Evolutionary conservation across 2,113 vertebrate genomes (phyloP), one percentile per base, ranked within the genome.

Genomic region (Balaeniceps rex): DNA sequence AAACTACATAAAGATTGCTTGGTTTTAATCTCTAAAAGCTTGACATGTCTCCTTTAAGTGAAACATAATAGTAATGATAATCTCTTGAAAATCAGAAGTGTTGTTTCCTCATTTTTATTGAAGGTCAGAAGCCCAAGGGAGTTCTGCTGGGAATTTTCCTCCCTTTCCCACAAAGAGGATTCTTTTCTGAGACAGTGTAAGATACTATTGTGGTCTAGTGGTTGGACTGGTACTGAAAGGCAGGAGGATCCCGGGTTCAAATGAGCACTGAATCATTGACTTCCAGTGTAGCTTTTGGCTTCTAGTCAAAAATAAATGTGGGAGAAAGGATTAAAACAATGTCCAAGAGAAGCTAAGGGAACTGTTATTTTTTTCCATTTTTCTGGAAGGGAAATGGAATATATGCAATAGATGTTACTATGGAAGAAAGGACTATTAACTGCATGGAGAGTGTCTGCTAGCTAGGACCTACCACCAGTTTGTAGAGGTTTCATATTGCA

Each of bases 101-200:
- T 52, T 70, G 46, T 90, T 97, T 94, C 87, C 91, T 97, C 87
- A 90, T 95, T 89, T 97, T 96, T 94, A 90, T 83, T 6, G 0
- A 83, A 80, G 97, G 97, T 97, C 97, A 97, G 58, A 94, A 95
- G 94, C 94, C 93, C 93, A 97, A 96, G 95, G 82, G 91, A 96
- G 93, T 88, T 96, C 84, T 97, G 84, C 96, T 97, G 93, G 94
- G 96, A 97, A 97, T 96, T 93, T 96, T 95, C 78, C 94, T 97
- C 93, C 82, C 87, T 96, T 97, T 97, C 95, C 93, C 96, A 96
- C 88, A 91, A 90, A 69, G 34, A 95, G 44, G 51, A 85, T 60
- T 77, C 63, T 72, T 51, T 89, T 90, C 51, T 91, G 77, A 96
- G 46, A 55, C 33, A 88, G n/a, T 2, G 0, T 33, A 91, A 90